Evolutionary conservation across 2,113 vertebrate species (phyloP).

Genomic region (Antigone vipio): DNA sequence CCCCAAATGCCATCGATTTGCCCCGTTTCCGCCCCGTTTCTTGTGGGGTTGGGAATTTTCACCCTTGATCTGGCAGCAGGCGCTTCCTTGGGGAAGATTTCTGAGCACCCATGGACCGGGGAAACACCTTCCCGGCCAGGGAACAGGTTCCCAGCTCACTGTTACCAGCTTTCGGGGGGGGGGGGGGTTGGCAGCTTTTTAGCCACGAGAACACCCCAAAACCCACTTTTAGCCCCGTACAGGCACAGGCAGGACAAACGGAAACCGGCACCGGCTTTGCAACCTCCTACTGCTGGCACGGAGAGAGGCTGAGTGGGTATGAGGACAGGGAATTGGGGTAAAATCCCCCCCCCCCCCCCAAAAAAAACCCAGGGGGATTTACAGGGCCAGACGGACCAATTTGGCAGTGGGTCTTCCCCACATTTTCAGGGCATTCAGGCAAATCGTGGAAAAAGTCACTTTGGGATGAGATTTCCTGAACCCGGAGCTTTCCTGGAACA

Average conservation of each 20-base stretch:
- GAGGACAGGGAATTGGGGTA: rapidly evolving
- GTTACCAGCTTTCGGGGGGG: rapidly evolving
- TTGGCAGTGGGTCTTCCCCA: rapidly evolving
- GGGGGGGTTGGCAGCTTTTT: neutral
- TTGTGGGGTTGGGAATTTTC: rapidly evolving
- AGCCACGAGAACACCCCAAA: neutral
- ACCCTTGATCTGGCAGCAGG: rapidly evolving
- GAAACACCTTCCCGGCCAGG: rapidly evolving
- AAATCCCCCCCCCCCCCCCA: neutral
- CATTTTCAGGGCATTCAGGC: rapidly evolving
- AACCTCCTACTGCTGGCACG: neutral
- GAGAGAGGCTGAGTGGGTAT: neutral
- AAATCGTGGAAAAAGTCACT: neutral
- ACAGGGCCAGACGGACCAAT: rapidly evolving
- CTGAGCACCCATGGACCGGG: rapidly evolving
- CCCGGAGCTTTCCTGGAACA: rapidly evolving
- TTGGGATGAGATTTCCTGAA: neutral
- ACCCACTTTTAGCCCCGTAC: rapidly evolving
- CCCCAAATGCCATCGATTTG: rapidly evolving
- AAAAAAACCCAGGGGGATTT: neutral
- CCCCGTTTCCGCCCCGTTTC: rapidly evolving
- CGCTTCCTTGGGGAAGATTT: neutral
- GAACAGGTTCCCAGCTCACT: neutral
- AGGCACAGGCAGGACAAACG: rapidly evolving
- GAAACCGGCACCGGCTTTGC: rapidly evolving